These are phyloP conservation scores for Sarcophaga rosellei DNA, from an alignment of 2,888 invertebrate species.

Conservation along the genomic window DNA sequence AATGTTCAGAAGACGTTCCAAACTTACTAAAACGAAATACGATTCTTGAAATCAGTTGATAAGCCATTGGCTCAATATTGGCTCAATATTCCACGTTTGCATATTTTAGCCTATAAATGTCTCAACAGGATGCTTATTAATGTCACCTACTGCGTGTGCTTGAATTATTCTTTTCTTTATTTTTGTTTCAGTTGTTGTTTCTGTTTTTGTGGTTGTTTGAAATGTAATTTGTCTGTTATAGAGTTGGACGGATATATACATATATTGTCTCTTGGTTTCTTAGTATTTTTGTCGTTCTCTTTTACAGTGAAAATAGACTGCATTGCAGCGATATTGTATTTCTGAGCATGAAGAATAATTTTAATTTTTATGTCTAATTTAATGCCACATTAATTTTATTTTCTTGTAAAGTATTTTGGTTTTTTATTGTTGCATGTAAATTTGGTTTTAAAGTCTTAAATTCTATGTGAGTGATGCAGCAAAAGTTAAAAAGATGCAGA, in stretches of 20 bases:
- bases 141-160: constrained; percentile 15
- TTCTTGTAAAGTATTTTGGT: not conserved
- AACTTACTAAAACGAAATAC: too few relatives aligned
- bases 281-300: not conserved
- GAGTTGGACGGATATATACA: too few relatives aligned
- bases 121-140: constrained; percentile 41
- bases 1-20: too few relatives aligned
- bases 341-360: not conserved
- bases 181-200: not conserved
- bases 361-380: constrained; percentile 31
- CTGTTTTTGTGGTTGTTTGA: not conserved
- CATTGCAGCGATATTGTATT: constrained; percentile 43
- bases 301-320: constrained; percentile 21
- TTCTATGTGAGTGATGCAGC: too few relatives aligned
- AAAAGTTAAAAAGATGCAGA: too few relatives aligned
- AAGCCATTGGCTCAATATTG: too few relatives aligned
- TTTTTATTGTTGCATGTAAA: not conserved
- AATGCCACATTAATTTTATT: constrained; percentile 34
- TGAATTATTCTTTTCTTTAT: not conserved
- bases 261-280: not conserved
- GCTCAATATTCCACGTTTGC: too few relatives aligned
- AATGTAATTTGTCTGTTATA: not conserved
- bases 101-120: not conserved
- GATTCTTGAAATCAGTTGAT: too few relatives aligned
- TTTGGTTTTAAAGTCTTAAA: too few relatives aligned